Base-by-base conservation (phyloP, 2,113 vertebrate genomes). In the Melospiza melodia region DNA sequence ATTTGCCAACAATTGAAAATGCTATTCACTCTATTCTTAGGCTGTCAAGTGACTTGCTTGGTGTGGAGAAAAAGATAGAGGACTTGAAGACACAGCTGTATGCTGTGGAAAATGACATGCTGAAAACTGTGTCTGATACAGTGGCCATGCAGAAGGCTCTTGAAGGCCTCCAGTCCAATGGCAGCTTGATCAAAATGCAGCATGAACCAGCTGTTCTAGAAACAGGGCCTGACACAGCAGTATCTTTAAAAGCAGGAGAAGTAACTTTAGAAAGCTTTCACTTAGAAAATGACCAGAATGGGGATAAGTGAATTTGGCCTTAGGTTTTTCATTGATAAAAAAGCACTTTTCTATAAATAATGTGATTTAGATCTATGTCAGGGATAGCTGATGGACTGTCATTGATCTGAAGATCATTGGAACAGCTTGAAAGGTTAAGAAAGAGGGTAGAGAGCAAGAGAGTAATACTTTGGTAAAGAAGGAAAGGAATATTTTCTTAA, bases 21-120 rank as follows among this genome's bases (percentile, higher is more conserved):
- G 98, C 98, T 3, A 84, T 99, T 76, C 98, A 95, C 51, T 98
- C 99, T 55, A 98, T 99, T 92, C 97, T 99, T 68, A 98, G 93
- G 73, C 86, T 99, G 67, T 98, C 98, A 6, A 98, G 97, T 23
- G 98, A 99, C 19, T 96, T 99, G 84, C 97, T 97, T 12, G 95
- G 87, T 24, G 94, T 97, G 23, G 98, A 99, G 95, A 98, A 97
- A 52, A 98, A 98, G 76, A 95, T 99, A 65, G 97, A 98, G 76
- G 98, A 98, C 46, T 96, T 99, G 89, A 98, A 98, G 5, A 33
- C 98, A 15, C 98, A 99, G 97, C 98, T 99, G 54, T 95, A 98
- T 6, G 94, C 98, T 49, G 95, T 98, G 10, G 99, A 99, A 97
- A 98, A 98, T 74, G 98, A 97, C 83, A 98, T 99, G 98, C 48